Evolutionary conservation across 2,113 vertebrate genomes (phyloP).

Genomic region (Lepisosteus oculatus): DNA sequence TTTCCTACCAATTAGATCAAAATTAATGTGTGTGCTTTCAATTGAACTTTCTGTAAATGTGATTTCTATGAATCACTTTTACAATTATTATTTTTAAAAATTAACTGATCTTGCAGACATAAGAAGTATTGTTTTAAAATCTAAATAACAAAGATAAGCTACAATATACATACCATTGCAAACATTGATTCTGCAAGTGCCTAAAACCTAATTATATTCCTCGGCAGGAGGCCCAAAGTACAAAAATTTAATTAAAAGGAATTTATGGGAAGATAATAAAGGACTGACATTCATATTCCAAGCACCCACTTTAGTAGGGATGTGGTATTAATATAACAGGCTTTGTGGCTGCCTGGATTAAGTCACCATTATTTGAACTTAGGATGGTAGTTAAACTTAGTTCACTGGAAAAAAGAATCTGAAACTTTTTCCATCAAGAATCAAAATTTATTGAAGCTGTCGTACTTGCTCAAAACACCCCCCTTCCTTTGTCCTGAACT

Average conservation of each 20-base stretch:
- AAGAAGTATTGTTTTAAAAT: background rate
- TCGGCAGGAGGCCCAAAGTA: constrained; percentile 11
- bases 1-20: constrained; percentile 28
- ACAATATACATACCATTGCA: background rate
- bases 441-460: background rate
- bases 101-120: background rate
- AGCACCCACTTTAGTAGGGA: background rate
- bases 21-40: constrained; percentile 32
- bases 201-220: constrained; percentile 17
- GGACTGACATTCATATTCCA: constrained; percentile 2
- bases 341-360: constrained; percentile 9
- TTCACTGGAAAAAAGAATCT: background rate
- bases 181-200: constrained; percentile 10
- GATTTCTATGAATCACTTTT: constrained; percentile 24
- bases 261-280: constrained; percentile 12
- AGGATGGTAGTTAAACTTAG: background rate
- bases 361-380: background rate
- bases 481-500: too few relatives aligned
- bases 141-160: background rate
- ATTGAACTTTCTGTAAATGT: constrained; percentile 25
- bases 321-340: background rate
- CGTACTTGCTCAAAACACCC: background rate
- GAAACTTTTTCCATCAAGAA: background rate
- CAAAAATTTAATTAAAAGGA: constrained; percentile 14
- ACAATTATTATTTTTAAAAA: constrained; percentile 14